These are phyloP conservation scores for Melanostoma mellinum DNA, from an alignment of 2,888 invertebrate genomes.

Conservation along the genomic window DNA sequence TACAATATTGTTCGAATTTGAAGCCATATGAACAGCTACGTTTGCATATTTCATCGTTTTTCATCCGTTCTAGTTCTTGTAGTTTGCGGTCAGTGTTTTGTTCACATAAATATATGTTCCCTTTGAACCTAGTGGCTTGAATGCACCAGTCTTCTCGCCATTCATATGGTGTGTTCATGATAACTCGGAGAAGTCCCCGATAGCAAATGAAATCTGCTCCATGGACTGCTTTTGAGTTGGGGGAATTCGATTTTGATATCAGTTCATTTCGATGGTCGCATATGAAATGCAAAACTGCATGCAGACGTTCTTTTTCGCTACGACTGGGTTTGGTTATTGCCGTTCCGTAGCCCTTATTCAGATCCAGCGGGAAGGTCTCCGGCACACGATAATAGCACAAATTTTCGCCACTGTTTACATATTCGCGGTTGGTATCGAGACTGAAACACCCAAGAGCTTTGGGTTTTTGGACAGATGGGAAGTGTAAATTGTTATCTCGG, in stretches of 20 bases:
- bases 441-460: conserved; percentile 84
- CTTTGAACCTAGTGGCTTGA: conserved; percentile 85
- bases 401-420: conserved; percentile 79
- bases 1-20: conserved; percentile 90
- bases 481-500: conserved; percentile 70
- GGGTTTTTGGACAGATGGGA: conserved; percentile 83
- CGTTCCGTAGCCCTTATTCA: conserved; percentile 75
- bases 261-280: conserved; percentile 71
- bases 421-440: conserved; percentile 81
- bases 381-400: conserved; percentile 83
- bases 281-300: conserved; percentile 75
- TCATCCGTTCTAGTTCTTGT: conserved; percentile 73
- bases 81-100: conserved; percentile 85
- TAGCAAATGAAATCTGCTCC: conserved; percentile 85
- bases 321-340: conserved; percentile 77
- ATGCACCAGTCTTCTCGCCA: conserved; percentile 87
- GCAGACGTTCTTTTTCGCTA: conserved; percentile 72
- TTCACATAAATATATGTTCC: conserved; percentile 87
- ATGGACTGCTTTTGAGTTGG: conserved; percentile 67
- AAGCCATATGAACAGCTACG: conserved; percentile 85
- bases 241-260: conserved; percentile 1
- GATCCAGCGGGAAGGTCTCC: conserved; percentile 75
- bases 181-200: conserved; percentile 86
- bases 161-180: conserved; percentile 88
- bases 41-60: conserved; percentile 79